Evolutionary conservation across 2,797 vertebrate species (phyloP).

Genomic region (Sternarchorhynchus goeldii): DNA sequence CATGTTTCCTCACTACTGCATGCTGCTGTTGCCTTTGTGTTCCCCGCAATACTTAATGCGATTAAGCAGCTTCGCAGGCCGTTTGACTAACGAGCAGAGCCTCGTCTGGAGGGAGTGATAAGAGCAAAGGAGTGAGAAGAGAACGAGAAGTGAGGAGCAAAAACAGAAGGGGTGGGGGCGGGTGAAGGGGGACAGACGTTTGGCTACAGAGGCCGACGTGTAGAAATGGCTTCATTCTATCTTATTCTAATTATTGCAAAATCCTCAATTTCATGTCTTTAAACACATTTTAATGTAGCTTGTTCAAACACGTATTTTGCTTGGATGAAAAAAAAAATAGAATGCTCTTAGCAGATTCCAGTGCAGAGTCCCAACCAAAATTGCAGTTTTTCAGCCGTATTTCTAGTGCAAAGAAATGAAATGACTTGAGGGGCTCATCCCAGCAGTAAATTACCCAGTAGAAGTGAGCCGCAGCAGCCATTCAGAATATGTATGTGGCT

Average conservation of each 20-base stretch:
- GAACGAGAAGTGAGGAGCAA: constrained; percentile 18
- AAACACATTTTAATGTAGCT: constrained; percentile 32
- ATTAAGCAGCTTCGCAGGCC: constrained; percentile 56
- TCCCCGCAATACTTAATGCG: constrained; percentile 59
- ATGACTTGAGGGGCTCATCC: constrained; percentile 6
- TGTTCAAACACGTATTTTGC: constrained; percentile 1
- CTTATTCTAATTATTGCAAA: constrained; percentile 30
- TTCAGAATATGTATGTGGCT: neutral
- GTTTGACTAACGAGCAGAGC: constrained; percentile 56
- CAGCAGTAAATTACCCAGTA: neutral
- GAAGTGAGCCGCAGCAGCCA: neutral
- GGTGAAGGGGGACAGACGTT: constrained; percentile 20
- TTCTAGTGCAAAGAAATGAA: constrained; percentile 8
- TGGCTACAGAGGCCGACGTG: neutral
- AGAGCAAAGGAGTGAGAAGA: constrained; percentile 34
- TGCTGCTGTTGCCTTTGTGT: constrained; percentile 58
- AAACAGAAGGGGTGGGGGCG: constrained; percentile 27
- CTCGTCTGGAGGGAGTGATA: constrained; percentile 58
- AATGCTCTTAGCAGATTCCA: neutral
- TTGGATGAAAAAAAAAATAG: neutral
- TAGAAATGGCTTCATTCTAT: constrained; percentile 42
- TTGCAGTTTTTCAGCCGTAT: constrained; percentile 7
- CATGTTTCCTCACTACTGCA: constrained; percentile 50
- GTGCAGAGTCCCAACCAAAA: constrained; percentile 1
- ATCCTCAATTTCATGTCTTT: constrained; percentile 31